Evolutionary conservation across 1,140 invertebrate genomes (phyloP), one percentile per base, ranked within the genome.

Genomic region (Drosophila asahinai): DNA sequence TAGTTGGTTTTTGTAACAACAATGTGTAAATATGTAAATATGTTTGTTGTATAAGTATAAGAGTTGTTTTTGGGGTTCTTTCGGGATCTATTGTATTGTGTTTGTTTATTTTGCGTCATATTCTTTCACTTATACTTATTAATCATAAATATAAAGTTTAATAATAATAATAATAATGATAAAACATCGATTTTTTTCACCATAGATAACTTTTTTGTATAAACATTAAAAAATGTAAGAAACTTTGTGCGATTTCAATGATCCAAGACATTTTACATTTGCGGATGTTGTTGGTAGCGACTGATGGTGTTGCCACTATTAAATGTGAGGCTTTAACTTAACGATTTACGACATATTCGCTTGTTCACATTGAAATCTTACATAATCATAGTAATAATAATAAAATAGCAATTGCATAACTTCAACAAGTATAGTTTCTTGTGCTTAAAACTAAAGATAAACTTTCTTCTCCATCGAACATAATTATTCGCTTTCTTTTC

Each of bases 61-160:
- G 40, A 77, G 57, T 74, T 63, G 63, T 77, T 71, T 60, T 65
- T 48, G 48, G 64, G 60, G 49, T 65, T 75, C 62, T 72, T 72
- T 61, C 43, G 59, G 64, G 64, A 55, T 58, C 61, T 84, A 58
- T 77, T 76, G 66, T 78, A 79, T 73, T 87, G 84, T 65, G 86
- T 87, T 81, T 90, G 86, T 89, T 89, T 89, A 89, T 89, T 57
- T 90, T 90, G 81, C 81, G 78, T 89, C 80, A 81, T 89, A 54
- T 79, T 65, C 42, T 63, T 74, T 89, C 81, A 86, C 83, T 86
- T 86, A 87, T 87, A 80, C 82, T 84, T 89, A 89, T 82, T 70
- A 73, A 81, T 87, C 84, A 87, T 87, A 87, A 87, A 89, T 83
- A 89, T 87, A 87, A 89, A 81, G 70, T 89, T 78, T 87, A 89